These are phyloP conservation scores for Tachystola acroxantha DNA, from an alignment of 2,888 invertebrate species.

Conservation along the genomic window DNA sequence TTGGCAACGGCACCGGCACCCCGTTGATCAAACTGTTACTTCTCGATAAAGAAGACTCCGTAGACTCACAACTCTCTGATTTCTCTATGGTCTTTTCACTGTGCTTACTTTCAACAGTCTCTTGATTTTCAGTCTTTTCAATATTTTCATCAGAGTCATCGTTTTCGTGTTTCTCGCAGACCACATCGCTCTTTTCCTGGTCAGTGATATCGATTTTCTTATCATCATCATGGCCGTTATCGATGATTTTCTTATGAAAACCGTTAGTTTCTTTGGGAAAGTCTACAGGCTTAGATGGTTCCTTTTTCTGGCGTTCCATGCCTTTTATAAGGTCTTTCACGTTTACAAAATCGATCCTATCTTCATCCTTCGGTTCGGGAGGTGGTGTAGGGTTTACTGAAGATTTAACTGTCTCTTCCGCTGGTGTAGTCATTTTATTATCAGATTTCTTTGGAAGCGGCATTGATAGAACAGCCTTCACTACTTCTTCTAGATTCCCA, in stretches of 20 bases:
- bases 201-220: constrained; percentile 26
- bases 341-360: constrained; percentile 73
- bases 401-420: constrained; percentile 41
- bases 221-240: constrained; percentile 47
- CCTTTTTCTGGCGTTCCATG: constrained; percentile 74
- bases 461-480: constrained; percentile 64
- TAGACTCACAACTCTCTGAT: constrained; percentile 51
- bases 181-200: constrained; percentile 30
- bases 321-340: constrained; percentile 81
- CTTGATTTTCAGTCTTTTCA: constrained; percentile 9
- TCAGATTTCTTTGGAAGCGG: constrained; percentile 57
- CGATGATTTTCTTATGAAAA: constrained; percentile 51
- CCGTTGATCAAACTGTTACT: constrained; percentile 66
- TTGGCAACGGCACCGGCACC: constrained; percentile 81
- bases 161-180: constrained; percentile 9
- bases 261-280: constrained; percentile 57
- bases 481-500: constrained; percentile 71
- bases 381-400: constrained; percentile 31
- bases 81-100: constrained; percentile 38
- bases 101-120: constrained; percentile 18
- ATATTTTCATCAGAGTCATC: neutral
- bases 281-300: constrained; percentile 29
- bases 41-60: constrained; percentile 48
- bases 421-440: constrained; percentile 39
- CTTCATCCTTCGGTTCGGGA: constrained; percentile 59